Conservation (phyloP, 2,113 vertebrate genomes). For the Nannobrachium achirus region DNA sequence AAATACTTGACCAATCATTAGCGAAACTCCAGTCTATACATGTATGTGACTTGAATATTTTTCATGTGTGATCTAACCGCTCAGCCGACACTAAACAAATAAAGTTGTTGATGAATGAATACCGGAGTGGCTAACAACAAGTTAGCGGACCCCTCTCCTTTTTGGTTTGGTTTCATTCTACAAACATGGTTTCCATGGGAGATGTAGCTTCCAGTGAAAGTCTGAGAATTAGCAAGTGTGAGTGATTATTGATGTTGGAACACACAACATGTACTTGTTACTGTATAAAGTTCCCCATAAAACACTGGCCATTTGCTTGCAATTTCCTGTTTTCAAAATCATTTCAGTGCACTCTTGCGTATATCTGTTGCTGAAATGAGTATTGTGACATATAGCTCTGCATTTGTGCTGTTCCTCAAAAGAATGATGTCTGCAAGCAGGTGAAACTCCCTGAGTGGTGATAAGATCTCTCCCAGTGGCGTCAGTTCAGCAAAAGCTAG, state of each 20-base stretch:
- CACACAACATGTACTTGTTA: not conserved
- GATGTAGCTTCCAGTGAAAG: not conserved
- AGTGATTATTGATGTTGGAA: not conserved
- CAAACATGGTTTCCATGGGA: too few species aligned
- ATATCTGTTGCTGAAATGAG: slow-evolving; percentile 20
- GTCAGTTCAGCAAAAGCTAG: too few species aligned
- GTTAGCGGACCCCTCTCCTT: too few species aligned
- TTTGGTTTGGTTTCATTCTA: too few species aligned
- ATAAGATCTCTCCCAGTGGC: too few species aligned
- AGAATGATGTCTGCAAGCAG: slow-evolving; percentile 27
- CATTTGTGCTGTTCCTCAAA: not conserved
- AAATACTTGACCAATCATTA: too few species aligned
- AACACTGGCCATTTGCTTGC: slow-evolving; percentile 40
- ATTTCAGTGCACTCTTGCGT: slow-evolving; percentile 49
- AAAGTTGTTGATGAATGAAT: too few species aligned
- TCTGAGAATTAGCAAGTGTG: slow-evolving; percentile 10
- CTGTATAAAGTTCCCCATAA: slow-evolving; percentile 21
- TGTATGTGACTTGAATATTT: too few species aligned
- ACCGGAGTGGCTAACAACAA: too few species aligned
- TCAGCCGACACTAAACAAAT: too few species aligned
- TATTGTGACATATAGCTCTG: slow-evolving; percentile 28
- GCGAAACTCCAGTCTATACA: too few species aligned
- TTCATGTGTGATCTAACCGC: too few species aligned
- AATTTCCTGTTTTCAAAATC: slow-evolving; percentile 72
- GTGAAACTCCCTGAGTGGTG: not conserved